phyloP scores from a whole-genome alignment of 1,140 invertebrate species.

The Copidosoma floridanum region DNA sequence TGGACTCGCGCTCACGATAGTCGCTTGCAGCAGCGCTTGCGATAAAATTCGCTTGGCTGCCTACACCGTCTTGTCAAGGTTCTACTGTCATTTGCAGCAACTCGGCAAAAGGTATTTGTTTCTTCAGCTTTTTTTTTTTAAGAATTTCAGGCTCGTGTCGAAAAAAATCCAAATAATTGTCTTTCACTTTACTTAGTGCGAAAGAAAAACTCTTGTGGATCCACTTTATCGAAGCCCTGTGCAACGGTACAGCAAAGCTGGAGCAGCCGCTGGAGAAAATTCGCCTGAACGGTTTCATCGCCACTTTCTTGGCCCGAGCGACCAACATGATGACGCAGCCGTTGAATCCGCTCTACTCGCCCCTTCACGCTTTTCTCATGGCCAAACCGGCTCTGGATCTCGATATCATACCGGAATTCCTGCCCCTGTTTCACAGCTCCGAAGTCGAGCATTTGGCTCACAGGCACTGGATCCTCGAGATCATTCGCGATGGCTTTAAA shows the following conservation, averaged over 20 bases:
- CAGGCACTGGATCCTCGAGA: conserved; percentile 67
- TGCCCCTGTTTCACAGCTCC: conserved; percentile 70
- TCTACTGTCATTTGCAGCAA: conserved; percentile 66
- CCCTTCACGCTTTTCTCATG: conserved; percentile 69
- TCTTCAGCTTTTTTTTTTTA: background rate
- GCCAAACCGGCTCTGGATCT: conserved; percentile 69
- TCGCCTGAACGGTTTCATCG: conserved; percentile 65
- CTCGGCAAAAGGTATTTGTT: conserved; percentile 59
- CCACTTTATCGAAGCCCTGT: conserved; percentile 55
- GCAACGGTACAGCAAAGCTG: conserved; percentile 52
- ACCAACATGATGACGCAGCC: conserved; percentile 66
- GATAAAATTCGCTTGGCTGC: conserved; percentile 62
- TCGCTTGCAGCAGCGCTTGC: conserved; percentile 63
- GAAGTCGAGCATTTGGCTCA: conserved; percentile 63
- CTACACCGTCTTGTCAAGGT: conserved; percentile 65
- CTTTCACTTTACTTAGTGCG: conserved; percentile 37
- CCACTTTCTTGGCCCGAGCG: conserved; percentile 69
- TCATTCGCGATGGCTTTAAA: conserved; percentile 67
- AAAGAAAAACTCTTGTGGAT: conserved; percentile 57
- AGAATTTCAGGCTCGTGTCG: no score
- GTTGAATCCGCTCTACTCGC: conserved; percentile 66
- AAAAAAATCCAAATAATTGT: no score
- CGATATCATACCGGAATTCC: conserved; percentile 73
- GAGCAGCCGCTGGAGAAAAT: conserved; percentile 49
- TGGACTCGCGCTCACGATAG: conserved; percentile 64